A percentile compares a stretch with the other conserved stretches of the same genome.
These are phyloP conservation scores for Picus viridis DNA, from an alignment of 2,797 vertebrate species.

Conservation along the genomic window DNA sequence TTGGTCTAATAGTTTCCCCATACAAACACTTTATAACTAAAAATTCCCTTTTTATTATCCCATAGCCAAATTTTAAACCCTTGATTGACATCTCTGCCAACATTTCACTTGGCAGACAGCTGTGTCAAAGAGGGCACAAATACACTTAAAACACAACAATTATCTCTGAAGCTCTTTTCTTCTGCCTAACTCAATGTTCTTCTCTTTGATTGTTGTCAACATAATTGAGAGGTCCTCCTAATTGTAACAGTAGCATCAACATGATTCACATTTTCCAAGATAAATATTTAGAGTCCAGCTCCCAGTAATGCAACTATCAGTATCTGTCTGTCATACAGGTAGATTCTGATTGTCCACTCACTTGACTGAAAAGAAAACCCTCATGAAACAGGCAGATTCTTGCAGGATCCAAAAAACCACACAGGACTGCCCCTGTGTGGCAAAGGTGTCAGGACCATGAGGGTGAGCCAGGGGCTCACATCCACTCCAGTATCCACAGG, in stretches of 20 bases:
- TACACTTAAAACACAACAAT: not conserved
- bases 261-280: not conserved
- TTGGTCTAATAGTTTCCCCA: not conserved
- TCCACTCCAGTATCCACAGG: rapidly evolving
- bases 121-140: not conserved
- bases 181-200: not conserved
- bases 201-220: not conserved
- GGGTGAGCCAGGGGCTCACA: not conserved
- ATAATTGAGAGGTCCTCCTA: not conserved
- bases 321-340: not conserved
- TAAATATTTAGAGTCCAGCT: not conserved
- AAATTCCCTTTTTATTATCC: not conserved
- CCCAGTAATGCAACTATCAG: not conserved
- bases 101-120: not conserved
- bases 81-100: not conserved
- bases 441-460: not conserved
- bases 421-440: not conserved
- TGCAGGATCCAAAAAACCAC: not conserved
- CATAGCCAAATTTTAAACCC: not conserved
- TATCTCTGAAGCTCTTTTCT: not conserved
- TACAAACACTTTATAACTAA: not conserved
- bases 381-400: not conserved
- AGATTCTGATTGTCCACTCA: not conserved
- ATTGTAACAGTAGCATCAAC: not conserved
- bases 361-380: not conserved